These are phyloP conservation scores for Thamnaconus septentrionalis DNA, from an alignment of 2,113 vertebrate genomes.

Conservation along the genomic window DNA sequence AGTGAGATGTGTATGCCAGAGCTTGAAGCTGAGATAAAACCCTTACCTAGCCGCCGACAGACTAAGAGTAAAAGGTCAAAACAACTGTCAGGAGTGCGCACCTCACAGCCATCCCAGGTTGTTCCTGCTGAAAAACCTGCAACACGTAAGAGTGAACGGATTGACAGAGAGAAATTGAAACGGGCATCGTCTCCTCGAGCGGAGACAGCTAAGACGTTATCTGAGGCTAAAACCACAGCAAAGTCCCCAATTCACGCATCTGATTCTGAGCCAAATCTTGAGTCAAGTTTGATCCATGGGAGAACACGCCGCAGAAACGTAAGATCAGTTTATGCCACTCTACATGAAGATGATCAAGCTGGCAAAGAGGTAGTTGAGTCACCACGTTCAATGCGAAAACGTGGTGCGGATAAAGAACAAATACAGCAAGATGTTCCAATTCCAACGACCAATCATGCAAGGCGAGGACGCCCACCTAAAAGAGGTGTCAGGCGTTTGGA, in stretches of 20 bases:
- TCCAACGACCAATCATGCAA: constrained; percentile 69
- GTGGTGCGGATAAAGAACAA: constrained; percentile 82
- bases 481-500: constrained; percentile 82
- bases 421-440: constrained; percentile 75
- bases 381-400: constrained; percentile 86
- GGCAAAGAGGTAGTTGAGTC: constrained; percentile 84
- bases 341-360: constrained; percentile 83
- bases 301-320: constrained; percentile 93
- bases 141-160: constrained; percentile 93
- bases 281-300: constrained; percentile 83
- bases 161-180: constrained; percentile 93
- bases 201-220: constrained; percentile 80
- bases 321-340: constrained; percentile 91
- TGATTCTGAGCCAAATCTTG: constrained; percentile 81
- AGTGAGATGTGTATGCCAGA: constrained; percentile 70
- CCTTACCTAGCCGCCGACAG: constrained; percentile 82
- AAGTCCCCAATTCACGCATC: constrained; percentile 84
- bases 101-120: constrained; percentile 46
- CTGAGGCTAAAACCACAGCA: constrained; percentile 81
- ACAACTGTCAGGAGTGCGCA: constrained; percentile 74
- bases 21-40: constrained; percentile 78
- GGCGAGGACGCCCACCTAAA: constrained; percentile 91
- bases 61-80: constrained; percentile 90
- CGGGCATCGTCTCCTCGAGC: constrained; percentile 85
- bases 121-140: constrained; percentile 82